Percentiles rank a stretch among this genome's conserved stretches.
phyloP scores from a whole-genome alignment of 1,140 invertebrate species.

The Drosophila bifasciata region DNA sequence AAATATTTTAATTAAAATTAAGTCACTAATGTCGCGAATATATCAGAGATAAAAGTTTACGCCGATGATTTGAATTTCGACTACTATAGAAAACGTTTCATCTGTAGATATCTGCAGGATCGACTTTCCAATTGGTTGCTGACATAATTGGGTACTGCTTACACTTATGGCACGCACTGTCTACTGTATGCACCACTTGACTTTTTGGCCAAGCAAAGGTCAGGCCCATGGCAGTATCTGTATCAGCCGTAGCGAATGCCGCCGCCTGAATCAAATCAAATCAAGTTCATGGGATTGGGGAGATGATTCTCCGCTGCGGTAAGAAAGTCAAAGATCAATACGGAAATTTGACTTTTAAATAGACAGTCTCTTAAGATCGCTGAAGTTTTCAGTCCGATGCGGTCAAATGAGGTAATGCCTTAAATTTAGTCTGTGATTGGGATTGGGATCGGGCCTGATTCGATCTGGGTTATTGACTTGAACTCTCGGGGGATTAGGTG shows the following conservation, averaged over 20 bases:
- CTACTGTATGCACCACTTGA: not conserved
- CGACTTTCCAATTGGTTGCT: conserved; percentile 1
- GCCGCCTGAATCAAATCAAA: conserved; percentile 41
- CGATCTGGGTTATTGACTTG: conserved; percentile 50
- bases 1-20: conserved; percentile 57
- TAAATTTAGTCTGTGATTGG: conserved; percentile 40
- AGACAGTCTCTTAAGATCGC: conserved; percentile 13
- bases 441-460: conserved; percentile 24
- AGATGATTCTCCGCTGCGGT: conserved; percentile 33
- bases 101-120: not conserved
- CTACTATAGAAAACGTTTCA: too few species aligned
- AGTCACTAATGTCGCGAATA: conserved; percentile 7
- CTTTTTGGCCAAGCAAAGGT: conserved; percentile 47
- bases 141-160: too few species aligned
- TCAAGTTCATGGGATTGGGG: conserved; percentile 50
- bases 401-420: conserved; percentile 49
- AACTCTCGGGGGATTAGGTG: conserved; percentile 5
- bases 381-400: conserved; percentile 32
- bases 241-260: conserved; percentile 59
- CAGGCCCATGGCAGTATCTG: conserved; percentile 18
- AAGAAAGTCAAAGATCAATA: conserved; percentile 50
- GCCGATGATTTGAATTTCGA: conserved; percentile 20
- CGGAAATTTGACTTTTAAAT: conserved; percentile 71
- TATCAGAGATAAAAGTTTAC: conserved; percentile 17
- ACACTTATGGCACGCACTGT: conserved; percentile 7